Evolutionary conservation across 1,140 invertebrate species (phyloP).

Genomic region (Centruroides vittatus): DNA sequence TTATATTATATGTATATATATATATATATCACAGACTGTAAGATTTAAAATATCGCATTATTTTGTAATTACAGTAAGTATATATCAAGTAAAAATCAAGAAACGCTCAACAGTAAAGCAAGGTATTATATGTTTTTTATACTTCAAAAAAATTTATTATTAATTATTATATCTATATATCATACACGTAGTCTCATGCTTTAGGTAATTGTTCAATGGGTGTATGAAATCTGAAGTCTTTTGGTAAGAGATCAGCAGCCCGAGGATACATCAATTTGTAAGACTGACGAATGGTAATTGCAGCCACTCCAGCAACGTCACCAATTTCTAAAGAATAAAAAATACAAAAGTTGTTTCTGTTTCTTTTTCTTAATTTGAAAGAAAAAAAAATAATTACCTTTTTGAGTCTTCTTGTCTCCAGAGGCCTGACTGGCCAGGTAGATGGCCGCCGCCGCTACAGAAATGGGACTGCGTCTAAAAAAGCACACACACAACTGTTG

Average conservation of each 20-base stretch:
- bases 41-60: no score
- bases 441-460: slow-evolving; percentile 96
- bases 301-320: slow-evolving; percentile 95
- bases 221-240: slow-evolving; percentile 89
- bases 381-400: slow-evolving; percentile 27
- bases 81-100: no score
- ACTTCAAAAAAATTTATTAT: no score
- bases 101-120: no score
- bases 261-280: slow-evolving; percentile 96
- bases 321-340: slow-evolving; percentile 62
- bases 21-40: no score
- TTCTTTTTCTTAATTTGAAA: no score
- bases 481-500: no score
- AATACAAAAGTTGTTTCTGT: background rate
- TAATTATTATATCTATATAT: no score
- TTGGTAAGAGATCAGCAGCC: slow-evolving; percentile 80
- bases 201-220: slow-evolving; percentile 82
- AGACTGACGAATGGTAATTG: slow-evolving; percentile 94
- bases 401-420: slow-evolving; percentile 84
- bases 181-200: no score
- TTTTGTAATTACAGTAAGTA: no score
- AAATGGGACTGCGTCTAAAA: slow-evolving; percentile 81
- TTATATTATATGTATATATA: no score
- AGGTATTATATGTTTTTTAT: no score
- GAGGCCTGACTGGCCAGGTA: slow-evolving; percentile 98